Conservation (phyloP, 2,888 invertebrate genomes). For the Dendrolimus houi region DNA sequence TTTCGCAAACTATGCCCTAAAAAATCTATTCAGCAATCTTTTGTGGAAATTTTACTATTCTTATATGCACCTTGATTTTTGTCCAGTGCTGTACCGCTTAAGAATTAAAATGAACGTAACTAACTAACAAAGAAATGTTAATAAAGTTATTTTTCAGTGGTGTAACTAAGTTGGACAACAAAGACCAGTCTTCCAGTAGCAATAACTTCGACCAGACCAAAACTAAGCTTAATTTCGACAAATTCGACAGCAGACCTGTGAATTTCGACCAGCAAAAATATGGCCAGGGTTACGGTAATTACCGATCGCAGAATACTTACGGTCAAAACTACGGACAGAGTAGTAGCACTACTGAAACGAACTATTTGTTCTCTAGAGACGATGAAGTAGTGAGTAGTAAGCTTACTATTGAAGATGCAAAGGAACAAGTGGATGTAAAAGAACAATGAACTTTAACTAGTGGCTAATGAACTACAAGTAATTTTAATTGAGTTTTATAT, state of each 20-base stretch:
- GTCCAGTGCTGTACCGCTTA: not conserved
- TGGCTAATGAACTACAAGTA: too few relatives aligned
- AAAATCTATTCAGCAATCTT: too few relatives aligned
- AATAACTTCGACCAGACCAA: conserved; percentile 16
- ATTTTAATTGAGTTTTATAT: too few relatives aligned
- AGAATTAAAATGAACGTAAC: not conserved
- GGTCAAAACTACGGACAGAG: conserved; percentile 25
- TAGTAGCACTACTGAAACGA: conserved; percentile 65
- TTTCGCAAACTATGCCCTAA: too few relatives aligned
- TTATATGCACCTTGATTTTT: not conserved
- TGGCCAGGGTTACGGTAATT: conserved; percentile 4
- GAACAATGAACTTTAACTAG: too few relatives aligned
- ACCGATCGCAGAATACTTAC: conserved; percentile 1
- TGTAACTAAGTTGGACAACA: conserved; percentile 36
- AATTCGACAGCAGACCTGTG: too few relatives aligned
- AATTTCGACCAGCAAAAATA: too few relatives aligned
- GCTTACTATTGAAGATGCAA: conserved; percentile 23
- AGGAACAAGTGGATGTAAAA: too few relatives aligned
- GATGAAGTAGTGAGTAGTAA: conserved; percentile 47
- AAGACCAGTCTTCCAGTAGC: conserved; percentile 13
- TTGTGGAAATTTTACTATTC: too few relatives aligned
- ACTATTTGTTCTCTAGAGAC: conserved; percentile 74
- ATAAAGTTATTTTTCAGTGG: conserved; percentile 28
- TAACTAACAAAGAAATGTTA: not conserved
- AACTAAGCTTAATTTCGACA: too few relatives aligned